A percentile compares a stretch with the other conserved stretches of the same genome.
Evolutionary conservation across 2,797 vertebrate species (phyloP).

Genomic region (Tapera naevia): DNA sequence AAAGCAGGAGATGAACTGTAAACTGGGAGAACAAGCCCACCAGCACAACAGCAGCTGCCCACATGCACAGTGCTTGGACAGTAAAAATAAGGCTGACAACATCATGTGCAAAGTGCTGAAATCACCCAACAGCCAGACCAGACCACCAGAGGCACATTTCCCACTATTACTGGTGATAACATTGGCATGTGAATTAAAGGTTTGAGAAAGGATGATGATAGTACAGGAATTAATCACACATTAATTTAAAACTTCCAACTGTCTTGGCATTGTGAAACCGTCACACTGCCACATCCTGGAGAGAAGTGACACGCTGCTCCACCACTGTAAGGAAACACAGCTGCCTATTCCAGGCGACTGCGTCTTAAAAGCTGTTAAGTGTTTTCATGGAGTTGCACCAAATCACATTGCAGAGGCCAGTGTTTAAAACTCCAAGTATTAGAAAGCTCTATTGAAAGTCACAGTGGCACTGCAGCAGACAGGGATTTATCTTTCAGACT

Average conservation of each 20-base stretch:
- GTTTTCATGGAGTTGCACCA: not conserved
- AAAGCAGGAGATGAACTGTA: slow-evolving; percentile 3
- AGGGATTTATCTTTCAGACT: slow-evolving; percentile 45
- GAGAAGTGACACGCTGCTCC: not conserved
- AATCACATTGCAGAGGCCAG: not conserved
- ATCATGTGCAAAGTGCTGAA: slow-evolving; percentile 12
- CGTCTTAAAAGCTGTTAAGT: not conserved
- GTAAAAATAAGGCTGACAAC: slow-evolving; percentile 33
- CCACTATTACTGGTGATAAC: slow-evolving; percentile 32
- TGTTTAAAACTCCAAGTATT: not conserved
- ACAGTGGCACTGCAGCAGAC: slow-evolving; percentile 7
- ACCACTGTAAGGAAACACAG: not conserved
- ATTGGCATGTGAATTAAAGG: slow-evolving; percentile 25
- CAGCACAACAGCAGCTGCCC: slow-evolving; percentile 12
- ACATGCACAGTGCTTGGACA: not conserved
- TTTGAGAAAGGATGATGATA: slow-evolving; percentile 32
- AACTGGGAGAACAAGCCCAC: slow-evolving; percentile 5
- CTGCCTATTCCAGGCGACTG: not conserved
- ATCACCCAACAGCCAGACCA: slow-evolving; percentile 37
- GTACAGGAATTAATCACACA: slow-evolving; percentile 2
- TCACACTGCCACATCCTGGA: not conserved
- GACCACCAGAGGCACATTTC: slow-evolving; percentile 17
- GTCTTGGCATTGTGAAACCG: not conserved
- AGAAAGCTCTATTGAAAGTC: slow-evolving; percentile 19
- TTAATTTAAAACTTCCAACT: slow-evolving; percentile 15